A percentile compares a stretch with the other conserved stretches of the same genome.
These are phyloP conservation scores for Spilarctia lutea DNA, from an alignment of 2,888 invertebrate genomes.

Conservation along the genomic window DNA sequence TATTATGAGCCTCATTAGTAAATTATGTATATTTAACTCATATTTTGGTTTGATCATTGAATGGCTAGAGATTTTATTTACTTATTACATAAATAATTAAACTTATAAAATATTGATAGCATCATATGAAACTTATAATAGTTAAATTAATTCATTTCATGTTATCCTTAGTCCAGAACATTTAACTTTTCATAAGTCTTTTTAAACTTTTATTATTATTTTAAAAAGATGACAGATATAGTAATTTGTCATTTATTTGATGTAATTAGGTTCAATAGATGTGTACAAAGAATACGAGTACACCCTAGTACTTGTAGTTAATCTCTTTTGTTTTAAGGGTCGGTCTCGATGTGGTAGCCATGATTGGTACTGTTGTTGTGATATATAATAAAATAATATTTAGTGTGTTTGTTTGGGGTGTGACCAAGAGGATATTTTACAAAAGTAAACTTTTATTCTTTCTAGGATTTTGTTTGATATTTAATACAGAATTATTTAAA, in stretches of 20 bases:
- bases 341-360: slow-evolving; percentile 36
- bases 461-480: background rate
- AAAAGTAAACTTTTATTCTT: slow-evolving; percentile 25
- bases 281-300: slow-evolving; percentile 5
- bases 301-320: slow-evolving; percentile 37
- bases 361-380: slow-evolving; percentile 35
- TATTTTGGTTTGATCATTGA: slow-evolving; percentile 18
- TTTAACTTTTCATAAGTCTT: background rate
- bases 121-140: too few species aligned
- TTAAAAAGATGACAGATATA: background rate
- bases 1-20: slow-evolving; percentile 21
- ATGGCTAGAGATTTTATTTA: slow-evolving; percentile 19
- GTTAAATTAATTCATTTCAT: too few species aligned
- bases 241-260: slow-evolving; percentile 8
- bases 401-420: slow-evolving; percentile 30
- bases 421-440: slow-evolving; percentile 23
- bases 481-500: background rate
- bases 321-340: slow-evolving; percentile 50
- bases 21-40: slow-evolving; percentile 1
- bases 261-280: slow-evolving; percentile 14
- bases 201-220: background rate
- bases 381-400: slow-evolving; percentile 39
- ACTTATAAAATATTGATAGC: too few species aligned
- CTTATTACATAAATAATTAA: slow-evolving; percentile 28
- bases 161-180: background rate